These are phyloP conservation scores for Halictus rubicundus DNA, from an alignment of 1,140 invertebrate species.

Conservation along the genomic window DNA sequence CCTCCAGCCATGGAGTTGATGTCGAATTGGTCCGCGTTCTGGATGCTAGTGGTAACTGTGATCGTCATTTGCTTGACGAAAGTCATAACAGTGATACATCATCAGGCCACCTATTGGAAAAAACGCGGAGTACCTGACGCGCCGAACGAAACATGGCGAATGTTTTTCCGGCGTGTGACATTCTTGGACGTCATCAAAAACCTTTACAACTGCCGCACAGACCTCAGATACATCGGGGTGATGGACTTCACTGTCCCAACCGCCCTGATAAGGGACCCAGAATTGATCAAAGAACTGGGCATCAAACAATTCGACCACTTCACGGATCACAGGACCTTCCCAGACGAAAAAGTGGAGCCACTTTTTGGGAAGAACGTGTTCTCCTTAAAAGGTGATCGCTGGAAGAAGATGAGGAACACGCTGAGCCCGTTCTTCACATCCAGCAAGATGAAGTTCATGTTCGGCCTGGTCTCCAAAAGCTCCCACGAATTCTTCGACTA, in stretches of 20 bases:
- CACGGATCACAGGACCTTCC: conserved; percentile 78
- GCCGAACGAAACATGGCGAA: background rate
- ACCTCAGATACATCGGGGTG: conserved; percentile 73
- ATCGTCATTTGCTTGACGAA: background rate
- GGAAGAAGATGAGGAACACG: conserved; percentile 77
- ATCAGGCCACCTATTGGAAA: conserved; percentile 51
- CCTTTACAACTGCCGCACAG: conserved; percentile 34
- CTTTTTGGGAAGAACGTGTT: conserved; percentile 76
- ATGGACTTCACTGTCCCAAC: conserved; percentile 80
- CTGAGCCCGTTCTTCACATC: conserved; percentile 77
- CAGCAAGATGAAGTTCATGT: conserved; percentile 79
- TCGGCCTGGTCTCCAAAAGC: conserved; percentile 74
- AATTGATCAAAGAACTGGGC: conserved; percentile 82
- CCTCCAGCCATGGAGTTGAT: conserved; percentile 15
- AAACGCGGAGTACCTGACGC: conserved; percentile 15
- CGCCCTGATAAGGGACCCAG: conserved; percentile 81
- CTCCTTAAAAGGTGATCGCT: conserved; percentile 71
- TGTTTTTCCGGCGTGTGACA: background rate
- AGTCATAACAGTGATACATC: background rate
- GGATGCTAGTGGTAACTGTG: conserved; percentile 18
- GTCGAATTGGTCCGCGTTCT: background rate
- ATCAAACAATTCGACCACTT: conserved; percentile 86
- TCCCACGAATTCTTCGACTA: conserved; percentile 63
- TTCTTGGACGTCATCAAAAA: conserved; percentile 6
- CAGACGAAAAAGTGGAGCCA: conserved; percentile 66